phyloP scores from a whole-genome alignment of 2,113 vertebrate genomes.

The Nannospalax galili region DNA sequence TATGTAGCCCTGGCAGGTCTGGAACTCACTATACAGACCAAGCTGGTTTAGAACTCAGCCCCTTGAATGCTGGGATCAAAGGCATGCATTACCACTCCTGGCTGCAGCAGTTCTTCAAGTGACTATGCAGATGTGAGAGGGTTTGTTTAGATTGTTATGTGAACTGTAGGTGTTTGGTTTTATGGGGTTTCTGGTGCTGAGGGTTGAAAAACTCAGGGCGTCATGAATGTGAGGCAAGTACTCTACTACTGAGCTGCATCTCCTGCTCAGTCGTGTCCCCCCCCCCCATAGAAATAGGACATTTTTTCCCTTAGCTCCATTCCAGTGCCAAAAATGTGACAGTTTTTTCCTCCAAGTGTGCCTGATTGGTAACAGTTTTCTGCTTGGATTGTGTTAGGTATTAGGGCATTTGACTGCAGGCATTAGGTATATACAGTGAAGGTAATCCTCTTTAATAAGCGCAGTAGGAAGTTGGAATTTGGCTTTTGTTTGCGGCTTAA shows the following conservation, averaged over 20 bases:
- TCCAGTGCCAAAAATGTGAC: conserved; percentile 32
- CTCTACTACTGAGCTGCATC: background rate
- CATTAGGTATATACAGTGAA: background rate
- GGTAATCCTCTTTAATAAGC: background rate
- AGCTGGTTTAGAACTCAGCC: background rate
- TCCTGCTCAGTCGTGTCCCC: too few relatives aligned
- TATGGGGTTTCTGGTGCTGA: background rate
- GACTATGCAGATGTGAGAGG: background rate
- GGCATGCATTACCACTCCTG: background rate
- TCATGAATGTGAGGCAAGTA: background rate
- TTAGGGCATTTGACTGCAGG: conserved; percentile 14
- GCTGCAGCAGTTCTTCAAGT: background rate
- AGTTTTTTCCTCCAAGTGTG: background rate
- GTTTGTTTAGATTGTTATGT: background rate
- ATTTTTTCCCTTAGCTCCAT: background rate
- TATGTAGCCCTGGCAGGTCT: background rate
- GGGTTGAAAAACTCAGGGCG: background rate
- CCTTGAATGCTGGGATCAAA: background rate
- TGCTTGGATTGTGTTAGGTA: background rate
- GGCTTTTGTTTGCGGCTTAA: conserved; percentile 53
- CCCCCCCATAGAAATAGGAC: background rate
- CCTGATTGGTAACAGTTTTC: conserved; percentile 19
- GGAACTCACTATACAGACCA: background rate
- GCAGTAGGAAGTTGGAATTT: background rate
- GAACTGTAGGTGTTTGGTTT: background rate